Evolutionary conservation across 2,113 vertebrate species (phyloP).

Genomic region (Mustela nigripes): DNA sequence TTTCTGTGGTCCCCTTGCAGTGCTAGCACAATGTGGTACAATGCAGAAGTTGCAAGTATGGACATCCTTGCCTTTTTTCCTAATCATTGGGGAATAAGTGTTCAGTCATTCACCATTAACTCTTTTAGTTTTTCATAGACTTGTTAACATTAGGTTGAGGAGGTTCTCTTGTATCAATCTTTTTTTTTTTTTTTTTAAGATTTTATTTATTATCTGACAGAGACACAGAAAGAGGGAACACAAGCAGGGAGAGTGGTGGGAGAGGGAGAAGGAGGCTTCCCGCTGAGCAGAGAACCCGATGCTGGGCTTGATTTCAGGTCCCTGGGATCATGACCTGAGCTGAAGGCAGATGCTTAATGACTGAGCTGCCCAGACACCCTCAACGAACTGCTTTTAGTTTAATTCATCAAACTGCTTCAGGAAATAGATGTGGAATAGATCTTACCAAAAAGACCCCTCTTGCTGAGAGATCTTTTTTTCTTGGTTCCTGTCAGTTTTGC

Average conservation of each 20-base stretch:
- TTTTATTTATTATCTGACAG: no score
- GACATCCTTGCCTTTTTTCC: background rate
- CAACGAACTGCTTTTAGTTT: conserved; percentile 5
- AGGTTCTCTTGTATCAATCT: background rate
- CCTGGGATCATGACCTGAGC: no score
- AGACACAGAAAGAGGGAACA: no score
- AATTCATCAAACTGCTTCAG: background rate
- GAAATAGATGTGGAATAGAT: background rate
- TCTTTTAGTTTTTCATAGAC: background rate
- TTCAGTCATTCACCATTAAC: background rate
- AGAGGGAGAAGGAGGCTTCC: no score
- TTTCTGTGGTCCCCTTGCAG: background rate
- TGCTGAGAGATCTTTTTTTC: background rate
- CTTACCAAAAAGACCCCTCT: background rate
- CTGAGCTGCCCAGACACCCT: no score
- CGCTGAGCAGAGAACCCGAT: no score
- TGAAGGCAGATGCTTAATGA: no score
- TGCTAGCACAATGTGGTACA: background rate
- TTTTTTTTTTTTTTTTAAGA: background rate
- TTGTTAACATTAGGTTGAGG: background rate
- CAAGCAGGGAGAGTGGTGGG: no score
- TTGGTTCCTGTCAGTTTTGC: background rate
- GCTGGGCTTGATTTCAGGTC: no score
- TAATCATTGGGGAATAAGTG: background rate
- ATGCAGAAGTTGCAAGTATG: background rate